phyloP scores from a whole-genome alignment of 2,113 vertebrate species.

The Taurulus bubalis region DNA sequence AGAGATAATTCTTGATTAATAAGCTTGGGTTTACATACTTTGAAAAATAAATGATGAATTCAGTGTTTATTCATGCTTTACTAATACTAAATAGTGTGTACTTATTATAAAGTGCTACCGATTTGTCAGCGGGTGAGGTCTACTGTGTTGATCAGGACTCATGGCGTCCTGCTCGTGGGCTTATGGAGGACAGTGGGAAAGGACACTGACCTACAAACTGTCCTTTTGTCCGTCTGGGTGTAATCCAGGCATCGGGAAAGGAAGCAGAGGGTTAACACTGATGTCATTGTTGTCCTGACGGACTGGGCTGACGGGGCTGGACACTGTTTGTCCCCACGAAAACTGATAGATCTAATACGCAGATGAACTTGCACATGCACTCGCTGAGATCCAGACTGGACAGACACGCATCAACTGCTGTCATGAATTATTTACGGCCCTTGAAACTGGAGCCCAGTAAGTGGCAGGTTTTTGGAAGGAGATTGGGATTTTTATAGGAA shows the following conservation, averaged over 20 bases:
- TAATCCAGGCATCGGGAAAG: slow-evolving; percentile 24
- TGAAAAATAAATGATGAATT: no score
- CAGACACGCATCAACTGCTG: slow-evolving; percentile 19
- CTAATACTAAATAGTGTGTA: no score
- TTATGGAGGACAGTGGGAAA: slow-evolving; percentile 66
- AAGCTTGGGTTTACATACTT: no score
- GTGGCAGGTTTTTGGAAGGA: slow-evolving; percentile 34
- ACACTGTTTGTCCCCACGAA: slow-evolving; percentile 52
- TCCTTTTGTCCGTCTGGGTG: slow-evolving; percentile 51
- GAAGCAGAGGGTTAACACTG: slow-evolving; percentile 67
- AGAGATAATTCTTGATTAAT: no score
- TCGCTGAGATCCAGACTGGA: slow-evolving; percentile 25
- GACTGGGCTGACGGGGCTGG: slow-evolving; percentile 54
- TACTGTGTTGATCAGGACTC: slow-evolving; percentile 47
- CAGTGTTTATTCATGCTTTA: no score
- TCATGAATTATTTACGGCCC: slow-evolving; percentile 58
- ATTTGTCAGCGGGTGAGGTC: slow-evolving; percentile 44
- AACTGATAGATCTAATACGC: slow-evolving; percentile 24
- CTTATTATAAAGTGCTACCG: no score
- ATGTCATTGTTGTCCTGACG: slow-evolving; percentile 59
- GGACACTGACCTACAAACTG: slow-evolving; percentile 65
- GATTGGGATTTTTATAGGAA: neutral
- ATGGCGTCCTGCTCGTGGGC: slow-evolving; percentile 39
- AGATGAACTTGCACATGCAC: slow-evolving; percentile 15
- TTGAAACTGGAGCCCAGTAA: slow-evolving; percentile 40